Conservation (phyloP, 92 coral and sea anemone species). For the Paramuricea clavata region DNA sequence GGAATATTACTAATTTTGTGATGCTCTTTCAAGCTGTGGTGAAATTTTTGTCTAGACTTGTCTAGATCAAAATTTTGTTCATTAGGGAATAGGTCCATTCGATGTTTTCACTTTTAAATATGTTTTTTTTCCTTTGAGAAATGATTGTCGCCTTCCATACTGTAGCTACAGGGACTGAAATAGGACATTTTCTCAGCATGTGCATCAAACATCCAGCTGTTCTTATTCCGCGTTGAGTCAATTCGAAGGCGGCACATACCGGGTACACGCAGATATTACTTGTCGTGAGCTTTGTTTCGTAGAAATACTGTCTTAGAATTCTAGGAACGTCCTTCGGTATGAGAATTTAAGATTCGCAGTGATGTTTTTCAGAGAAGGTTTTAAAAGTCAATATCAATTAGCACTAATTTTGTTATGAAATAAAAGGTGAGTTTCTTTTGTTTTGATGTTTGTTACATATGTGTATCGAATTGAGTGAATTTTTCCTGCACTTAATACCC, state of each 20-base stretch:
- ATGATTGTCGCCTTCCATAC: not conserved
- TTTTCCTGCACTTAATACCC: not conserved
- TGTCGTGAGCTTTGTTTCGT: not conserved
- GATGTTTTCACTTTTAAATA: not conserved
- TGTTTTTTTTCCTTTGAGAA: no score
- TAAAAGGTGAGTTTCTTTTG: conserved; percentile 13
- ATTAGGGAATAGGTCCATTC: no score
- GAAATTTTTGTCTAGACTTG: no score
- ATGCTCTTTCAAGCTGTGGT: no score
- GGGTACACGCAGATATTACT: not conserved
- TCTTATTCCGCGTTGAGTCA: not conserved
- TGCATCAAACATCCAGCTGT: not conserved
- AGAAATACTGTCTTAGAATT: not conserved
- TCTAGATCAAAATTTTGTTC: no score
- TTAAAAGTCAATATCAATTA: conserved; percentile 12
- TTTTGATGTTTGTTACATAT: not conserved
- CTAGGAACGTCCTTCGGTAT: not conserved
- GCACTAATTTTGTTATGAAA: conserved; percentile 4
- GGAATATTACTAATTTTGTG: no score
- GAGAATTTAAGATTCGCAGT: not conserved
- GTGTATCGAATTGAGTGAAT: not conserved
- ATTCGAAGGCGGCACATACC: conserved; percentile 25
- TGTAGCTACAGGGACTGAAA: not conserved
- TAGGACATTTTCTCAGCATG: not conserved
- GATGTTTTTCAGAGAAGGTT: not conserved